phyloP scores from a whole-genome alignment of 2,888 invertebrate genomes.

The Autographa pulchrina region DNA sequence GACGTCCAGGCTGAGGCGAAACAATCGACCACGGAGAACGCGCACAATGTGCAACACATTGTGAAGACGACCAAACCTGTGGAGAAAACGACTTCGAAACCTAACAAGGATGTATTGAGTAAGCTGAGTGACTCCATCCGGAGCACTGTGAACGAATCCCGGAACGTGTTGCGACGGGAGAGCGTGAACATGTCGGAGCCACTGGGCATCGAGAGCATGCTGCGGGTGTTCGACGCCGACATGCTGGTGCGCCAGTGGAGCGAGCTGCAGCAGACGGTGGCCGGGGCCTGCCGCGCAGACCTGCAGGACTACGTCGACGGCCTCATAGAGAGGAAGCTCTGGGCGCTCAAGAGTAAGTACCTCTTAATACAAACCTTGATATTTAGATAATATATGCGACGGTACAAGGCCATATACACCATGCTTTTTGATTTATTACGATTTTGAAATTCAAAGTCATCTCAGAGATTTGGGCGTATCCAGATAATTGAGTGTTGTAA shows the following conservation, averaged over 20 bases:
- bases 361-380: slow-evolving; percentile 10
- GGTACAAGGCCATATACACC: slow-evolving; percentile 12
- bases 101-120: slow-evolving; percentile 74
- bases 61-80: slow-evolving; percentile 76
- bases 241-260: slow-evolving; percentile 89
- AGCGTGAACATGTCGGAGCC: slow-evolving; percentile 59
- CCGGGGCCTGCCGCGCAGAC: slow-evolving; percentile 87
- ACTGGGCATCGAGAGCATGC: slow-evolving; percentile 85
- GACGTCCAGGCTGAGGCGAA: slow-evolving; percentile 69
- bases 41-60: slow-evolving; percentile 86
- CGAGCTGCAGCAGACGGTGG: slow-evolving; percentile 82
- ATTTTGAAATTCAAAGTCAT: slow-evolving; percentile 26
- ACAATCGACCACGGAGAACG: slow-evolving; percentile 78
- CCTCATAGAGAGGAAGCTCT: slow-evolving; percentile 88
- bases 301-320: slow-evolving; percentile 90
- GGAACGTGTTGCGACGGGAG: slow-evolving; percentile 68
- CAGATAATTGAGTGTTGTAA: slow-evolving; percentile 14
- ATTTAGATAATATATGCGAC: background rate
- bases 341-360: slow-evolving; percentile 93
- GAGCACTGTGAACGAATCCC: slow-evolving; percentile 80
- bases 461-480: background rate
- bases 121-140: slow-evolving; percentile 78
- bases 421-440: slow-evolving; percentile 15
- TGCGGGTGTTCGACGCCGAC: slow-evolving; percentile 89
- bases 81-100: slow-evolving; percentile 74